Percentiles rank a stretch among this genome's conserved stretches.
phyloP scores from a whole-genome alignment of 1,140 invertebrate genomes.

The Episyrphus balteatus region DNA sequence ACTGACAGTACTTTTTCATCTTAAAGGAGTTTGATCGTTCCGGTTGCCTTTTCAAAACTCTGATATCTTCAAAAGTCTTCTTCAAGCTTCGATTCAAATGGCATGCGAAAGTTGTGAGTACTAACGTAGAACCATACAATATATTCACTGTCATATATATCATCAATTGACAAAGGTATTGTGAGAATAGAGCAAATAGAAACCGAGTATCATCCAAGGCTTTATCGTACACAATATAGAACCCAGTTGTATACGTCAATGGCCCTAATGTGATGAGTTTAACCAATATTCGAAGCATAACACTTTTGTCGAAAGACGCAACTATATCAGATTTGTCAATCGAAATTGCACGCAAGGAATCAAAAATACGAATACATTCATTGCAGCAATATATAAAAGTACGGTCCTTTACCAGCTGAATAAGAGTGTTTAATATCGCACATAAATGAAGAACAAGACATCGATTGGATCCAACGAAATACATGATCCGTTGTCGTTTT shows the following conservation, averaged over 20 bases:
- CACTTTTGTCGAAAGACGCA: too few relatives aligned
- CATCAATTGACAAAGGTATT: slow-evolving; percentile 5
- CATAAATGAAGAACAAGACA: not conserved
- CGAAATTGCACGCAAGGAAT: too few relatives aligned
- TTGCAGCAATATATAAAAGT: not conserved
- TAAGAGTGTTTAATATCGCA: not conserved
- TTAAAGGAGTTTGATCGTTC: not conserved
- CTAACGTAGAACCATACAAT: not conserved
- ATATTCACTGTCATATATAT: slow-evolving; percentile 3
- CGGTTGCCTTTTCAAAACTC: not conserved
- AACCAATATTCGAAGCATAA: not conserved
- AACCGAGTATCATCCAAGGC: not conserved
- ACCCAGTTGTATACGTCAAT: not conserved
- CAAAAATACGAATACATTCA: too few relatives aligned
- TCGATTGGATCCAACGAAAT: slow-evolving; percentile 1
- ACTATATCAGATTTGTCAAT: too few relatives aligned
- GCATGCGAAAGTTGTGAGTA: not conserved
- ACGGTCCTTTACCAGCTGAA: not conserved
- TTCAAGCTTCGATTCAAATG: not conserved
- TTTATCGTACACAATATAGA: slow-evolving; percentile 1
- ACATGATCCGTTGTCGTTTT: not conserved
- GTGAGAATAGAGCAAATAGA: not conserved
- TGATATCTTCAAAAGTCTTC: not conserved
- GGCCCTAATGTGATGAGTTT: slow-evolving; percentile 1
- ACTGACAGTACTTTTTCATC: not conserved